These are phyloP conservation scores for Menura novaehollandiae DNA, from an alignment of 2,113 vertebrate species.

Conservation along the genomic window DNA sequence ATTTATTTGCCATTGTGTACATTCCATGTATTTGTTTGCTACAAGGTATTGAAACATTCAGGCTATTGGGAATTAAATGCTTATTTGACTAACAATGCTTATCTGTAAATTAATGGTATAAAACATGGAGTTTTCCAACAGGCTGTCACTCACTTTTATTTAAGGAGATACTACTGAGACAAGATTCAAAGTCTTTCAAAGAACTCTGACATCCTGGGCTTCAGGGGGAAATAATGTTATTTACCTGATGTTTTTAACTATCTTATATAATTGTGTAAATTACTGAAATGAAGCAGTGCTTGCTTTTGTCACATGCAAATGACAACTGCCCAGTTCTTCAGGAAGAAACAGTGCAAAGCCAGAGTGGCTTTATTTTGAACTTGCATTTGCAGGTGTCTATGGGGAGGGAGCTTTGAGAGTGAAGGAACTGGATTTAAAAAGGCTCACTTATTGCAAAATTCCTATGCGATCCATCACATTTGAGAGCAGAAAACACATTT, in stretches of 20 bases:
- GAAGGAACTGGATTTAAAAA: not conserved
- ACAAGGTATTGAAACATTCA: constrained; percentile 26
- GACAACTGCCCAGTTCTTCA: constrained; percentile 13
- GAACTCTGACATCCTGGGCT: constrained; percentile 15
- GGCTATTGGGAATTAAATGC: constrained; percentile 43
- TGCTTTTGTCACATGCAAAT: constrained; percentile 24
- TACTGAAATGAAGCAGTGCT: constrained; percentile 14
- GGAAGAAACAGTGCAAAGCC: constrained; percentile 7
- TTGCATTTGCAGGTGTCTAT: not conserved
- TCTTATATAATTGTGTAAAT: constrained; percentile 26
- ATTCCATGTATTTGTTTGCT: constrained; percentile 30
- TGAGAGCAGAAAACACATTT: constrained; percentile 57
- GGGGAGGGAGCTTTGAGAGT: not conserved
- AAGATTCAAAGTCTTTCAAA: constrained; percentile 46
- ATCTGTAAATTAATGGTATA: constrained; percentile 19
- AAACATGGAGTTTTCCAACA: constrained; percentile 39
- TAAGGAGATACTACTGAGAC: constrained; percentile 33
- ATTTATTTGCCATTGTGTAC: constrained; percentile 52
- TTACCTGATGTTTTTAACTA: constrained; percentile 38
- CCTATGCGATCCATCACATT: constrained; percentile 13
- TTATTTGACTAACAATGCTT: constrained; percentile 57
- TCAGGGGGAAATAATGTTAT: not conserved
- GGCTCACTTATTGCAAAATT: constrained; percentile 18
- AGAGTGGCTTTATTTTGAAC: not conserved
- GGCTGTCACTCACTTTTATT: constrained; percentile 43